Evolutionary conservation across 1,140 invertebrate species (phyloP).

Genomic region (Sinella curviseta): DNA sequence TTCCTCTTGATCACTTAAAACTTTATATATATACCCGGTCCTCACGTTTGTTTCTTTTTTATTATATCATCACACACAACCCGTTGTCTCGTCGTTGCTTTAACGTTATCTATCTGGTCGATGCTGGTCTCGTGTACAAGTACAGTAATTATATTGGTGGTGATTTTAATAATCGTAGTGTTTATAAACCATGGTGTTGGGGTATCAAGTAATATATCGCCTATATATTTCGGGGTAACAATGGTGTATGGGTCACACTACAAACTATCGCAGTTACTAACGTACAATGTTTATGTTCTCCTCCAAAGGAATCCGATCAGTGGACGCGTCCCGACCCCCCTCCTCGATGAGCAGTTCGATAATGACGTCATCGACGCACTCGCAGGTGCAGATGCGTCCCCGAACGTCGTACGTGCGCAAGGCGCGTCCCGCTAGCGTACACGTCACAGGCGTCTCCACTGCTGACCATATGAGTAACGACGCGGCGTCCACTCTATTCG

Average conservation of each 20-base stretch:
- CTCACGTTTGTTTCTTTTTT: not conserved
- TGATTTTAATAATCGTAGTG: not conserved
- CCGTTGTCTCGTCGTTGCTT: not conserved
- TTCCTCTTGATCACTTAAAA: no score
- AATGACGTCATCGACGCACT: constrained; percentile 45
- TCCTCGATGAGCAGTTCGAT: constrained; percentile 37
- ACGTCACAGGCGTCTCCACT: constrained; percentile 43
- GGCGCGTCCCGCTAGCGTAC: constrained; percentile 44
- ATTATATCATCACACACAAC: not conserved
- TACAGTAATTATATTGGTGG: not conserved
- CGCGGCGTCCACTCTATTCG: not conserved
- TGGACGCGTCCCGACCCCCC: constrained; percentile 36
- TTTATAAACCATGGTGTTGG: not conserved
- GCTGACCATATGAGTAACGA: not conserved
- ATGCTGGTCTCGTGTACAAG: not conserved
- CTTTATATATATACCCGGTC: no score
- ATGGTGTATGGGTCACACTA: not conserved
- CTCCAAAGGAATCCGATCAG: constrained; percentile 10
- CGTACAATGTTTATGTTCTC: not conserved
- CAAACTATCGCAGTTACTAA: no score
- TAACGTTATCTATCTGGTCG: not conserved
- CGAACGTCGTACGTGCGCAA: constrained; percentile 35
- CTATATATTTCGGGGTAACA: not conserved
- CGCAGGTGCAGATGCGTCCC: constrained; percentile 43
- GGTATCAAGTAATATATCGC: not conserved